phyloP scores from a whole-genome alignment of 2,888 invertebrate genomes.

The Zaprionus obscuricornis region DNA sequence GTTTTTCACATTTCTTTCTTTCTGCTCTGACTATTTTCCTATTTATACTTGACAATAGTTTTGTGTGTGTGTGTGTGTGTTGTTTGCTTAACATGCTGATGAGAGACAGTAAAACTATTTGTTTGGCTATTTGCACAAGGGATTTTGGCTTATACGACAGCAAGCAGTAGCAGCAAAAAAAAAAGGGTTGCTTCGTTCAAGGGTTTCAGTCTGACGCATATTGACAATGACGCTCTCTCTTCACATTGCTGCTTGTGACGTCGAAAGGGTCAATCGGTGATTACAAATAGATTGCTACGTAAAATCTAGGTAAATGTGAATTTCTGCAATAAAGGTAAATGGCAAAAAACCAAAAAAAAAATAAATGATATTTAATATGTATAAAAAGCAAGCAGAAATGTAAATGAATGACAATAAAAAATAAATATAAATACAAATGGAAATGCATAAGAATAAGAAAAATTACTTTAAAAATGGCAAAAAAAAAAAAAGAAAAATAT shows the following conservation, averaged over 20 bases:
- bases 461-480: too few species aligned
- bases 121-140: constrained; percentile 49
- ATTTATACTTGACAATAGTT: constrained; percentile 39
- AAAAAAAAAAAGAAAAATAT: background rate
- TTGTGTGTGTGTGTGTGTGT: too few species aligned
- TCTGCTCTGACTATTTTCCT: constrained; percentile 7
- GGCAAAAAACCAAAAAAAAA: constrained; percentile 10
- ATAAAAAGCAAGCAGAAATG: constrained; percentile 1
- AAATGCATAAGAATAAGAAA: too few species aligned
- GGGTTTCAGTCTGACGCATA: constrained; percentile 25
- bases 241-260: constrained; percentile 41
- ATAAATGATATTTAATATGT: constrained; percentile 32
- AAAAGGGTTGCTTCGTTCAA: background rate
- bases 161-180: too few species aligned
- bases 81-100: constrained; percentile 34
- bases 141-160: constrained; percentile 31
- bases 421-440: constrained; percentile 4
- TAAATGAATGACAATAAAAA: constrained; percentile 3
- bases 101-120: constrained; percentile 49
- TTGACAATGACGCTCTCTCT: too few species aligned
- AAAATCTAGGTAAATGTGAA: too few species aligned
- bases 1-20: background rate
- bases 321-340: too few species aligned
- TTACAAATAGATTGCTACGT: constrained; percentile 40
- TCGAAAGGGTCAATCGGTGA: constrained; percentile 9